Base-by-base conservation (phyloP, 64 coral and sea anemone species). In the Acropora tenuis region DNA sequence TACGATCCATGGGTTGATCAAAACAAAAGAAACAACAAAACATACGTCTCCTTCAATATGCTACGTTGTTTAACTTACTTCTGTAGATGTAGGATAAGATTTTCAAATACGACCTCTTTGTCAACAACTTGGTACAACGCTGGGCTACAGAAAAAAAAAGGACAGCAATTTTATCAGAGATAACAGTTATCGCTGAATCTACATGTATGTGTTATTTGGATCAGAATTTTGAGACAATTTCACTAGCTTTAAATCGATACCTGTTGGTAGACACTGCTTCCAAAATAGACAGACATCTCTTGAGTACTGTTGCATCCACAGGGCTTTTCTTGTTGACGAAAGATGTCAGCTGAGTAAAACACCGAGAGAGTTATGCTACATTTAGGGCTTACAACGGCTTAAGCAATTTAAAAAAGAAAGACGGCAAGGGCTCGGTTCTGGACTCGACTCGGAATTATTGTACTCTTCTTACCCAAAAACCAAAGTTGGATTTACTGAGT, bases 201-300 rank as follows among this genome's bases (percentile, higher is more conserved):
- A 30, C 30, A 30, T 30, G 30, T 30, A 30, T 30, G 30, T 30
- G 30, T 30, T 30, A 30, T 30, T 30, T 30, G 30, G 30, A 30
- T 30, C 30, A 30, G 30, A 30, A 30, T 30, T 7, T 55, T 55
- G 5, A 7, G 52, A 7, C 52, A 7, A 55, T 55, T 55, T 7
- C 52, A 7, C 6, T 10, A 55, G 60, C 16, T 15, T 13, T 15
- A 63, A 63, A 30, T 30, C 13, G 11, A 47, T 75, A 99, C 97
- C 97, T 99, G 89, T 99, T 99, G 18, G 88, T 89, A 18, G 84
- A 89, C 59, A 96, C 87, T 46, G 94, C 87, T 86, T 99, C 97
- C 73, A 99, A 61, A 50, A 99, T 99, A 6, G 97, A 86, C 4
- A 99, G 79, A 72, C 94, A 99, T 80, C 94, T 90, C 73, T 99